These are phyloP conservation scores for Smithornis capensis DNA, from an alignment of 2,113 vertebrate species.

Conservation along the genomic window DNA sequence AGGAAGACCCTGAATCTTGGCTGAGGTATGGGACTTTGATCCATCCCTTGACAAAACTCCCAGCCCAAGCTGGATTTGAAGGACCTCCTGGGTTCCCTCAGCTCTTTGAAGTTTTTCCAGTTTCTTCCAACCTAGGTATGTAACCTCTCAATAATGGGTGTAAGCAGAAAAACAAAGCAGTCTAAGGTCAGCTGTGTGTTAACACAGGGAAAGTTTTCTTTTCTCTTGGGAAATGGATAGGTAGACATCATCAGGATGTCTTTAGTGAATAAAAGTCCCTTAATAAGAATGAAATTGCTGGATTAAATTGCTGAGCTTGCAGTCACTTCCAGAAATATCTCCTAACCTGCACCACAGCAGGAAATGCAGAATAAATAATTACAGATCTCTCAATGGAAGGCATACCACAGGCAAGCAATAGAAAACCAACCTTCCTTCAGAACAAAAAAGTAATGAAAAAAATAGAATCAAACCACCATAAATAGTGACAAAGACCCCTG, in stretches of 20 bases:
- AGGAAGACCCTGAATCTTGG: neutral
- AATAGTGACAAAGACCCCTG: neutral
- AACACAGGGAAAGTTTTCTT: neutral
- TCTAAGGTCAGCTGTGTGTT: neutral
- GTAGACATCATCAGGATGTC: neutral
- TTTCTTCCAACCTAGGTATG: neutral
- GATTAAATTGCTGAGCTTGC: neutral
- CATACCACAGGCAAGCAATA: slow-evolving; percentile 13
- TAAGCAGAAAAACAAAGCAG: neutral
- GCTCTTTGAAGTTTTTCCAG: neutral
- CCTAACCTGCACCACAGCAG: neutral
- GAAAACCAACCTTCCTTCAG: neutral
- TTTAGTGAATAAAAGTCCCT: neutral
- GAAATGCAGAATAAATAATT: slow-evolving; percentile 53
- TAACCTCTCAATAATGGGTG: neutral
- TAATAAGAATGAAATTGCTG: neutral
- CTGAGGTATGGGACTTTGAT: neutral
- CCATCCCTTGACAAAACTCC: neutral
- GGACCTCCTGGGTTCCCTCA: neutral
- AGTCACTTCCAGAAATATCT: neutral
- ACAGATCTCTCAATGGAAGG: slow-evolving; percentile 22
- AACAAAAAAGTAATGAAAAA: neutral
- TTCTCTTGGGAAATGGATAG: neutral
- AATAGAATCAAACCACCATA: neutral
- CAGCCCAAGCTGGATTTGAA: neutral